Evolutionary conservation across 2,113 vertebrate genomes (phyloP).

Genomic region (Scolopax mira): DNA sequence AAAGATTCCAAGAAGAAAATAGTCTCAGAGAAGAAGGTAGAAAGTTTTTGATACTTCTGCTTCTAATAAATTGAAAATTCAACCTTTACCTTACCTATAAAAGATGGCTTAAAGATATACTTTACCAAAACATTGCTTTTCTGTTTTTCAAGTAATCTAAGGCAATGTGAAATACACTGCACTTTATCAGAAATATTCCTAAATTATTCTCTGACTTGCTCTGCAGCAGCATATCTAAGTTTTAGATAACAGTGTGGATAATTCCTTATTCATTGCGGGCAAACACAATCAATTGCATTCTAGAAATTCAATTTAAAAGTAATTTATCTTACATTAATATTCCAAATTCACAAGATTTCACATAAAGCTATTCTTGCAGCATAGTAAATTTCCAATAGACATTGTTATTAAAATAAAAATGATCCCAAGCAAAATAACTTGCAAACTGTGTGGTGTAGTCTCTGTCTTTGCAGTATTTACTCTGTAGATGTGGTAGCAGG

Average conservation of each 20-base stretch:
- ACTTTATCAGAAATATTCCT: slow-evolving; percentile 65
- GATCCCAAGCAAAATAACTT: slow-evolving; percentile 18
- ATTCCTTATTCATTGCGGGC: slow-evolving; percentile 65
- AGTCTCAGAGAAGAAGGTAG: neutral
- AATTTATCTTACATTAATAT: slow-evolving; percentile 73
- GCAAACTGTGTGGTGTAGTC: neutral
- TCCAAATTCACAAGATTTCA: slow-evolving; percentile 66
- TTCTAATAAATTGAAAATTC: slow-evolving; percentile 12
- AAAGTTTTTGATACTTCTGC: neutral
- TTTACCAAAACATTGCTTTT: slow-evolving; percentile 34
- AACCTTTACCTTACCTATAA: neutral
- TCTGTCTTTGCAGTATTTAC: neutral
- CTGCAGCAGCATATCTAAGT: slow-evolving; percentile 64
- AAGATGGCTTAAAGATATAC: neutral
- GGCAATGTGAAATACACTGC: slow-evolving; percentile 12
- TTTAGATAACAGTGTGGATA: slow-evolving; percentile 65
- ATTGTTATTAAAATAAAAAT: slow-evolving; percentile 58
- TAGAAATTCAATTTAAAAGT: slow-evolving; percentile 73
- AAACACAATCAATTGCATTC: slow-evolving; percentile 64
- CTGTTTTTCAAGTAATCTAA: slow-evolving; percentile 28
- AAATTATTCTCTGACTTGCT: slow-evolving; percentile 35
- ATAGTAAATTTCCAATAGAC: slow-evolving; percentile 55
- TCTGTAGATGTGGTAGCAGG: neutral
- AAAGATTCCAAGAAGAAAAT: neutral
- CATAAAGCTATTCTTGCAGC: slow-evolving; percentile 50